Base-by-base conservation (phyloP, 2,113 vertebrate genomes). In the Peromyscus californicus region DNA sequence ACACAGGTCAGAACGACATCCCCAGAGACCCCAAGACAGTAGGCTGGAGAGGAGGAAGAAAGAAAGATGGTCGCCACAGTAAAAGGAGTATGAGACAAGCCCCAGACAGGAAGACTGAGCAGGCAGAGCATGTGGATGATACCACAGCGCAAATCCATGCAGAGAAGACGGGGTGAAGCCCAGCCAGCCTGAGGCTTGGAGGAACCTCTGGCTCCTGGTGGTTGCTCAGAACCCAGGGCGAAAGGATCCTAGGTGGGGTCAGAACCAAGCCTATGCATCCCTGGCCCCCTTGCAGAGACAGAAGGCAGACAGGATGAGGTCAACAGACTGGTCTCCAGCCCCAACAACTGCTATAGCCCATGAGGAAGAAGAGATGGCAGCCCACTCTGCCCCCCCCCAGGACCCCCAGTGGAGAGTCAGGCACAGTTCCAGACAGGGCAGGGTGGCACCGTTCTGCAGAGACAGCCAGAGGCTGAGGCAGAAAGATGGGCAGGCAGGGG, bases 191-290 rank as follows among this genome's bases (percentile, higher is more conserved):
- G 75, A 76, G n/a, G 89, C 85, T 67, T 39, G 42, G 92, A 91
- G 79, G 69, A 65, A n/a, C 31, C 24, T 2, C 70, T 91, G 8
- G 76, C 48, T 69, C 89, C 93, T 61, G 54, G 39, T 2, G 39
- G 51, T 82, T 61, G 67, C 95, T 93, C 93, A 91, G 85, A 90
- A 90, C 72, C 92, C 86, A 74, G 61, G 45, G 57, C 75, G 79
- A 63, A 84, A 91, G 80, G 88, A 92, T 36, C 9, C 39, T 0
- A 69, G 87, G 72, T 4, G 1, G 48, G 70, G 72, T 48, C 48
- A 84, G 10, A 39, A 83, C 48, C 95, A 92, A 72, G 87, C 42
- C 79, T 76, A 48, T 39, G 51, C 1, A 36, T 36, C 42, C 69
- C 29, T 19, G 0, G 33, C 75, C 65, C 36, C 86, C 80, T 54